phyloP scores from a whole-genome alignment of 2,888 invertebrate genomes.

The Mythimna impura region DNA sequence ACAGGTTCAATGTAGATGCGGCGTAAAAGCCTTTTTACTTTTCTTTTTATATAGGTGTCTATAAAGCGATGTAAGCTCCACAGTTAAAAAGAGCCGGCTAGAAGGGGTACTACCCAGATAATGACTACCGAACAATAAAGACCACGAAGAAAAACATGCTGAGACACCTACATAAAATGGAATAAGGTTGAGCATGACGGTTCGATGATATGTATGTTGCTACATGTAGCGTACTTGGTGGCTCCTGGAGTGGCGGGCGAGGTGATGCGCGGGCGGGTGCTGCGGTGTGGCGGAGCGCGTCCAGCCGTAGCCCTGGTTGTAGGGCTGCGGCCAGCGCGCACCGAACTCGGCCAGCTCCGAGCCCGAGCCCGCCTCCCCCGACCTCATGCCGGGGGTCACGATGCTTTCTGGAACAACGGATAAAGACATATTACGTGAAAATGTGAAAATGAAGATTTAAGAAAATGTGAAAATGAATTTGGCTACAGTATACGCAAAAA shows the following conservation, averaged over 20 bases:
- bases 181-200: too few species aligned
- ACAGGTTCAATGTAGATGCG: too few species aligned
- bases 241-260: conserved; percentile 88
- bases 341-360: conserved; percentile 90
- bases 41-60: too few species aligned
- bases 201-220: conserved; percentile 73
- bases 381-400: conserved; percentile 90
- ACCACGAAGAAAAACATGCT: too few species aligned
- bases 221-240: conserved; percentile 79
- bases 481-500: background rate
- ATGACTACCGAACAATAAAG: too few species aligned
- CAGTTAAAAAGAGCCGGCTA: too few species aligned
- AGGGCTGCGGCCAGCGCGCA: conserved; percentile 90
- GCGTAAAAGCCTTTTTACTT: too few species aligned
- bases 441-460: background rate
- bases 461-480: background rate
- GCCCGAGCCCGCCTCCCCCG: conserved; percentile 90
- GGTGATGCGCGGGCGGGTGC: conserved; percentile 88
- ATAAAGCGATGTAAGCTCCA: too few species aligned
- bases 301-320: conserved; percentile 90
- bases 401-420: conserved; percentile 71
- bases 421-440: background rate
- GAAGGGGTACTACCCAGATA: too few species aligned
- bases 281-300: conserved; percentile 89
- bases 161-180: too few species aligned